Evolutionary conservation across 2,113 vertebrate species (phyloP), one percentile per base, ranked within the genome.

Genomic region (Neogale vison): DNA sequence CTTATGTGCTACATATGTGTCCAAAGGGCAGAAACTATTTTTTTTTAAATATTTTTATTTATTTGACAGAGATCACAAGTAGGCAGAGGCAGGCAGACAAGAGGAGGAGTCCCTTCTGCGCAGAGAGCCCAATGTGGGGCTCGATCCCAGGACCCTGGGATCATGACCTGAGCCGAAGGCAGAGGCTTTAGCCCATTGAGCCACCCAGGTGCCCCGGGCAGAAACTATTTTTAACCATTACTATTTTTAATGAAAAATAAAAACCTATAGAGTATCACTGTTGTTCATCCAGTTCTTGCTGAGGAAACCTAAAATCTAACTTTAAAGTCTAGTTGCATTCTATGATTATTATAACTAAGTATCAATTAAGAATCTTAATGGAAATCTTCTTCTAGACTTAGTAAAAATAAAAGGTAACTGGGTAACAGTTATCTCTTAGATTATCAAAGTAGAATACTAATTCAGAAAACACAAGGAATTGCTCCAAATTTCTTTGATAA

Each of bases 171-270:
- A 42, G 42, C 42, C 42, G 6, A 42, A 42, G 42, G 42, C 42
- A 42, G 42, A 42, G 42, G 42, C 42, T 42, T 42, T 42, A 42
- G 6, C 42, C 42, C 42, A 42, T 5, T 42, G 42, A 42, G 42
- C 42, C 42, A 42, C 42, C 42, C 42, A 42, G 4, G 42, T 42
- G 42, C 42, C 42, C 42, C 42, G n/a, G 20, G 31, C 3, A 94
- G 50, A 95, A 61, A 77, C 4, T 84, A 23, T 65, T 81, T 90
- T 92, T 36, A 90, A 83, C 29, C 24, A 94, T 86, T 92, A 86
- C 15, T 89, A 83, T 39, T 96, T 79, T 34, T 93, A 24, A 82
- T 71, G 13, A 89, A 96, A 92, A 94, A 11, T 50, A 50, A 76
- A 85, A 74, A 17, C 6, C 24, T 61, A 3, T 57, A 45, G 9